Conservation (phyloP, 2,888 invertebrate genomes). For the Eupithecia exiguata region DNA sequence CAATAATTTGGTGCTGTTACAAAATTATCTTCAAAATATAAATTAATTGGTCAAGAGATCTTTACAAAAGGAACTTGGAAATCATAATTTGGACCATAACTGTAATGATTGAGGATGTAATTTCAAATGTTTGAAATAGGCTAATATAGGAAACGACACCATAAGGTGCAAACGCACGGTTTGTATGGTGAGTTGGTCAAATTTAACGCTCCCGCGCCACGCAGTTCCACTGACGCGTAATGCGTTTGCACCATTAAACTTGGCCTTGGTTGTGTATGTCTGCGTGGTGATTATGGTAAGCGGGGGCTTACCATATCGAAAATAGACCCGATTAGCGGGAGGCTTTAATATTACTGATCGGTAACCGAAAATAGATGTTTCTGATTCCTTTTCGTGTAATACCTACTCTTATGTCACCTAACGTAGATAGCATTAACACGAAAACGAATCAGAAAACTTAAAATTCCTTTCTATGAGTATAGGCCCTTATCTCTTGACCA, state of each 20-base stretch:
- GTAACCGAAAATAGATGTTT: background rate
- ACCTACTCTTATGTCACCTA: background rate
- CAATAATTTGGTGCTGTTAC: constrained; percentile 26
- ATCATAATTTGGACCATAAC: background rate
- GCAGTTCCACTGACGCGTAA: no score
- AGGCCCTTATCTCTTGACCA: background rate
- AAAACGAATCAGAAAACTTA: background rate
- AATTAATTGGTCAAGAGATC: constrained; percentile 6
- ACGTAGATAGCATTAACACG: background rate
- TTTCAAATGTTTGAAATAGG: background rate
- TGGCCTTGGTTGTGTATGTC: no score
- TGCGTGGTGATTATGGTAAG: no score
- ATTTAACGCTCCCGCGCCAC: no score
- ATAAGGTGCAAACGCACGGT: no score
- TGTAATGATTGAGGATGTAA: background rate
- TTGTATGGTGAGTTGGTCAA: no score
- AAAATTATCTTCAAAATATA: constrained; percentile 1
- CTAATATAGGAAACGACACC: background rate
- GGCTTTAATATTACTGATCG: no score
- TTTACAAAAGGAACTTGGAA: background rate
- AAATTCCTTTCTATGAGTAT: background rate
- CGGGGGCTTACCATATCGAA: no score
- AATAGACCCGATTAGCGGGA: no score
- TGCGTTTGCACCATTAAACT: no score
- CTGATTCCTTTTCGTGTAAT: background rate